Evolutionary conservation across 1,140 invertebrate genomes (phyloP), one percentile per base, ranked within the genome.

Genomic region (Euwallacea fornicatus): DNA sequence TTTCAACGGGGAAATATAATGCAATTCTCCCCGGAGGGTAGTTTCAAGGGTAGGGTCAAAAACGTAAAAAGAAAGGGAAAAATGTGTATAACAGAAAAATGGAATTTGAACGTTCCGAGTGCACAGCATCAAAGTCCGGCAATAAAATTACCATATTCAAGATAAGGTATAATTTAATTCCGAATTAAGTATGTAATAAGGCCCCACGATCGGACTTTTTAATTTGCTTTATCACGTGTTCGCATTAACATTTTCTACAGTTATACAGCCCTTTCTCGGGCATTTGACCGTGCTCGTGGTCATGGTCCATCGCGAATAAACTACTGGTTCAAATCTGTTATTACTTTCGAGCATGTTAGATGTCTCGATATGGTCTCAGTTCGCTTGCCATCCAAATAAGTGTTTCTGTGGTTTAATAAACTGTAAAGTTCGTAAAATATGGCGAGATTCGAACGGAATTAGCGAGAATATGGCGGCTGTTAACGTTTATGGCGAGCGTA

Each of bases 281-380:
- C 42, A n/a, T 42, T 7, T 11, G 41, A 63, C 9, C 15, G 44
- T 44, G 63, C 21, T 15, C 46, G 15, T 16, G 43, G 63, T 65
- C 44, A 16, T 42, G 63, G 63, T 65, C 63, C 46, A 65, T 65
- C 63, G 63, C 63, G 15, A 65, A 54, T n/a, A 53, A 65, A 65
- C 63, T 65, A 65, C 50, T 63, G 43, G 42, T 54, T 53, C 63
- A 65, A 42, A 65, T 65, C 63, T 65, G 63, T 65, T 65, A 65
- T 65, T 65, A 65, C 8, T 8, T 65, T 41, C 43, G 47, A 63
- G 59, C 46, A 50, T 50, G 46, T 50, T 50, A 50, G 9, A 11
- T 13, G 46, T 13, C 9, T 11, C 46, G 46, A 11, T 50, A 50
- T 56, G 54, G 54, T 56, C 16, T 15, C 16, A 15, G 54, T 56